Percentiles rank a stretch among this genome's conserved stretches.
Conservation (phyloP, 2,888 invertebrate genomes). For the Rosalia funebris region DNA sequence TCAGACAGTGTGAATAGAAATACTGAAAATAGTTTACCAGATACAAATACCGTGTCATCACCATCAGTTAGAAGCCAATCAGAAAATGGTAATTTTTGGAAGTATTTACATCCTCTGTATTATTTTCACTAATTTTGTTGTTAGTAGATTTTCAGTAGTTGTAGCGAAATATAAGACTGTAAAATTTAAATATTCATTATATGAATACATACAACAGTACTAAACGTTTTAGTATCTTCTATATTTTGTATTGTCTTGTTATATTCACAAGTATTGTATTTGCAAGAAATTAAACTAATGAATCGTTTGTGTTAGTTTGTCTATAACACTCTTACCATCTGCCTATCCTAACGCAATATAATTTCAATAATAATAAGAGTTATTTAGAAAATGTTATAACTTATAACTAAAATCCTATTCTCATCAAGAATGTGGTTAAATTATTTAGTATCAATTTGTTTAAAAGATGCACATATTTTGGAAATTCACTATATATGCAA, state of each 20-base stretch:
- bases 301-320: too few species aligned
- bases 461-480: too few species aligned
- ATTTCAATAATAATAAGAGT: too few species aligned
- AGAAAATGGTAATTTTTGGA: constrained; percentile 65
- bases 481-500: too few species aligned
- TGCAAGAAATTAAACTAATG: too few species aligned
- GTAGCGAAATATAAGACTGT: constrained; percentile 18
- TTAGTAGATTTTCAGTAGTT: background rate
- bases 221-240: constrained; percentile 20
- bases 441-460: too few species aligned
- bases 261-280: background rate
- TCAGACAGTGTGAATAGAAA: constrained; percentile 32
- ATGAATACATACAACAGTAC: background rate
- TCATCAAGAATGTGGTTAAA: too few species aligned
- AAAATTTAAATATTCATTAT: background rate
- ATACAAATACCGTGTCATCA: constrained; percentile 44
- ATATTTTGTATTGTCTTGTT: background rate
- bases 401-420: too few species aligned
- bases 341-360: too few species aligned
- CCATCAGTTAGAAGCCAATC: constrained; percentile 51
- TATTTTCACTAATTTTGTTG: constrained; percentile 61
- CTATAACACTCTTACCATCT: too few species aligned
- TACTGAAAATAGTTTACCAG: constrained; percentile 33
- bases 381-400: too few species aligned
- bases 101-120: constrained; percentile 69